Percentiles rank a stretch among this genome's conserved stretches.
Conservation (phyloP, 2,113 vertebrate species). For the Archocentrus centrarchus region DNA sequence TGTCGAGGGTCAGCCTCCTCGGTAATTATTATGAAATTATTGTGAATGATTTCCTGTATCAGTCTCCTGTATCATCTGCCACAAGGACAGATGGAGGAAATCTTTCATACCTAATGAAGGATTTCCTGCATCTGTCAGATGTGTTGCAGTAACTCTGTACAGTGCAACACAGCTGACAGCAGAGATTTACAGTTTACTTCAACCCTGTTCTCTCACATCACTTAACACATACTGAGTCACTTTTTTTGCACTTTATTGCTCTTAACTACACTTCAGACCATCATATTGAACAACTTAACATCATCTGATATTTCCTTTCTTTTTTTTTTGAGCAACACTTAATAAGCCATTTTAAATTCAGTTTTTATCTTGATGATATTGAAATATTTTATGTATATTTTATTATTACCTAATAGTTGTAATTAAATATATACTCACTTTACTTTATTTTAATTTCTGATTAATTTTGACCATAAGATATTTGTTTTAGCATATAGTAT, state of each 20-base stretch:
- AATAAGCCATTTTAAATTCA: too few species aligned
- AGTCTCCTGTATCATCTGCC: neutral
- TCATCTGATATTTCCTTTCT: too few species aligned
- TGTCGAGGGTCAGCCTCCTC: neutral
- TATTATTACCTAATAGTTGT: too few species aligned
- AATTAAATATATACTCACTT: too few species aligned
- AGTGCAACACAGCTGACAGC: neutral
- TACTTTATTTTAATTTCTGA: too few species aligned
- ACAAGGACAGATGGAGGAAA: neutral
- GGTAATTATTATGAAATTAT: neutral
- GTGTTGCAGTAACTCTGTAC: neutral
- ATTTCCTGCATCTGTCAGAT: neutral
- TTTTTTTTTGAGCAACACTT: too few species aligned
- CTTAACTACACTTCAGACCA: too few species aligned
- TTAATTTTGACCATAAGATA: too few species aligned
- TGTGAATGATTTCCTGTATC: neutral
- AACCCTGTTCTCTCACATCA: neutral
- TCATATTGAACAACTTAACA: too few species aligned
- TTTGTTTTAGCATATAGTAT: too few species aligned
- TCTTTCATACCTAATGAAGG: neutral
- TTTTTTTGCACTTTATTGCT: neutral
- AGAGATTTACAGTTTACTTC: neutral
- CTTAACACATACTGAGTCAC: neutral
- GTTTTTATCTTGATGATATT: too few species aligned
- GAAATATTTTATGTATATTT: too few species aligned